Percentiles rank a stretch among this genome's conserved stretches.
These are phyloP conservation scores for Madoqua kirkii DNA, from an alignment of 2,113 vertebrate species.

Conservation along the genomic window DNA sequence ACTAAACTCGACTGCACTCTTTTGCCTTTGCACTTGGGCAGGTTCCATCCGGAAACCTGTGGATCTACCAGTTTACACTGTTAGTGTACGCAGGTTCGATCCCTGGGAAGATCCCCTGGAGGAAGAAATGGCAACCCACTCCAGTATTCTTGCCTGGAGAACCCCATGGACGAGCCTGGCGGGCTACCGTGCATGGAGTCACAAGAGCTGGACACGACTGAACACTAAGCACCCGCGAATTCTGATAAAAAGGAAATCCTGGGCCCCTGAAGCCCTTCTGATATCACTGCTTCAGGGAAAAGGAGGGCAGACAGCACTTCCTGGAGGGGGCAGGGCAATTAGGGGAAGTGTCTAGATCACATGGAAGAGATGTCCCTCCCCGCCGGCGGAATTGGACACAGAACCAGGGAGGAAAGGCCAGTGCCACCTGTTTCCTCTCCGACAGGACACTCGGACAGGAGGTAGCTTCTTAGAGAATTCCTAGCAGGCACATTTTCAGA, in stretches of 20 bases:
- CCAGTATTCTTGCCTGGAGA: background rate
- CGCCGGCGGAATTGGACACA: fast-evolving
- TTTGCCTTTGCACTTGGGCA: background rate
- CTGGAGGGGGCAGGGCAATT: fast-evolving
- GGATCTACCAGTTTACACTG: background rate
- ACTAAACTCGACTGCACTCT: background rate
- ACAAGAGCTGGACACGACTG: background rate
- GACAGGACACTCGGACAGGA: background rate
- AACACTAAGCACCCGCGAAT: background rate
- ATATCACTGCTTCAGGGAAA: background rate
- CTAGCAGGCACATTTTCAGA: background rate
- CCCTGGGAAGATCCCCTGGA: background rate
- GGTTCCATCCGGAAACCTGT: background rate
- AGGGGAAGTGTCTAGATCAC: background rate
- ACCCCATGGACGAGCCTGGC: background rate
- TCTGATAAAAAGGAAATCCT: background rate
- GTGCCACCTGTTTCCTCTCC: background rate
- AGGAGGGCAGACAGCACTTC: background rate
- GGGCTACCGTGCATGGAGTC: background rate
- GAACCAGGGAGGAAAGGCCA: background rate
- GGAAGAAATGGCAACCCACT: background rate
- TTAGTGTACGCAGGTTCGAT: background rate
- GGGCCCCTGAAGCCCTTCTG: background rate
- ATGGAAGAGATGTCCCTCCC: fast-evolving
- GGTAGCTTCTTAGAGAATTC: background rate